These are phyloP conservation scores for Chaetodon auriga DNA, from an alignment of 2,113 vertebrate species.

Conservation along the genomic window DNA sequence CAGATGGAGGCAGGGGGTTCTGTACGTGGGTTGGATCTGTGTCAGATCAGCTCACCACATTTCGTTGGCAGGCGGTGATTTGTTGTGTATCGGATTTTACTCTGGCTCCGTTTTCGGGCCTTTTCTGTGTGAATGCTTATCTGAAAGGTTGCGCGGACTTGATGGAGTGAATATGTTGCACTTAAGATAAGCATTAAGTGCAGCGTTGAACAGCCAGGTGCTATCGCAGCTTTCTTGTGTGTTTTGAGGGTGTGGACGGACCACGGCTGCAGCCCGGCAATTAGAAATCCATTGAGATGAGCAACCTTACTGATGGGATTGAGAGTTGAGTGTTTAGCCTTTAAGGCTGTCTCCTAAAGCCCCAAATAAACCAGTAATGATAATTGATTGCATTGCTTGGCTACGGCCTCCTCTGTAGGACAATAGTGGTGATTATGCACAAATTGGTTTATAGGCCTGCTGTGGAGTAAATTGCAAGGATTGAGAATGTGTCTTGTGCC, in stretches of 20 bases:
- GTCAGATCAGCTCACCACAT: slow-evolving; percentile 58
- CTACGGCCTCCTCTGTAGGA: slow-evolving; percentile 41
- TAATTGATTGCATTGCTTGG: slow-evolving; percentile 48
- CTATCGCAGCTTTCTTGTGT: neutral
- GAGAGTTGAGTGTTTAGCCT: slow-evolving; percentile 43
- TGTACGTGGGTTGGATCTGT: slow-evolving; percentile 44
- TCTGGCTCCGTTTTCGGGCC: slow-evolving; percentile 42
- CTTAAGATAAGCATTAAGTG: slow-evolving; percentile 48
- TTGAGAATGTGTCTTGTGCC: slow-evolving; percentile 3
- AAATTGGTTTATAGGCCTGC: slow-evolving; percentile 60
- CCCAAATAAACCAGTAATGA: slow-evolving; percentile 43
- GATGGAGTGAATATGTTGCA: slow-evolving; percentile 51
- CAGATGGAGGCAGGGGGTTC: slow-evolving; percentile 44
- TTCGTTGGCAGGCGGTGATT: slow-evolving; percentile 56
- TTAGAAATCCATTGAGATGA: slow-evolving; percentile 58
- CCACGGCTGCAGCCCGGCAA: slow-evolving; percentile 17
- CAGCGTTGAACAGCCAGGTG: slow-evolving; percentile 14
- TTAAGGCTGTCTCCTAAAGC: slow-evolving; percentile 31
- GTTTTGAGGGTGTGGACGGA: slow-evolving; percentile 31
- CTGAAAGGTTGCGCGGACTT: slow-evolving; percentile 44
- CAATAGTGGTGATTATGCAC: slow-evolving; percentile 28
- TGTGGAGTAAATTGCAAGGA: slow-evolving; percentile 38
- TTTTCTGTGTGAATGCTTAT: slow-evolving; percentile 66
- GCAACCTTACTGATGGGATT: slow-evolving; percentile 40
- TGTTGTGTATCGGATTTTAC: slow-evolving; percentile 59